Percentiles rank a stretch among this genome's conserved stretches.
Evolutionary conservation across 2,113 vertebrate species (phyloP).

Genomic region (Festucalex cinctus): DNA sequence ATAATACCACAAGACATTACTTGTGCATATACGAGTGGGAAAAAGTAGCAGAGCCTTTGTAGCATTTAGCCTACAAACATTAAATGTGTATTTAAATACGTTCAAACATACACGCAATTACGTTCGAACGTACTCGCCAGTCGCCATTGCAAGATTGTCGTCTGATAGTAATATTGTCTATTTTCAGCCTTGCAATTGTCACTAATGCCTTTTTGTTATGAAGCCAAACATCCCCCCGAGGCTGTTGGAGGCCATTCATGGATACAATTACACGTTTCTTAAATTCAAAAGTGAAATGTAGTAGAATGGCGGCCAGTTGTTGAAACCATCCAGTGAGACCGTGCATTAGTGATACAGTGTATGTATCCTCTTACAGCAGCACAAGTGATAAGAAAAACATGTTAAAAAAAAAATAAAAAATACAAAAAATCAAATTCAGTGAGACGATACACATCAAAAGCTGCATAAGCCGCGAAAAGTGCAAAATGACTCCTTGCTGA

Average conservation of each 20-base stretch:
- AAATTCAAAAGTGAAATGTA: slow-evolving; percentile 4
- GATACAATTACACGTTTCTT: slow-evolving; percentile 2
- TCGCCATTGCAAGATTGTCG: slow-evolving; percentile 7
- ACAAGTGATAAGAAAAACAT: not conserved
- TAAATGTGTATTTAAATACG: too few relatives aligned
- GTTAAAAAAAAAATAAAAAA: not conserved
- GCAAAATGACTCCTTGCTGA: slow-evolving; percentile 27
- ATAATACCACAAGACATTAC: too few relatives aligned
- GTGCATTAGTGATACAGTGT: not conserved
- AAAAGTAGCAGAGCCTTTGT: too few relatives aligned
- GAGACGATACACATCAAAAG: slow-evolving; percentile 11
- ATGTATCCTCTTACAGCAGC: slow-evolving; percentile 2
- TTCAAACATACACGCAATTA: too few relatives aligned
- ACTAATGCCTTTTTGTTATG: not conserved
- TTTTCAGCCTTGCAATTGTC: not conserved
- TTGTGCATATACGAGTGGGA: too few relatives aligned
- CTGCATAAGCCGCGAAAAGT: slow-evolving; percentile 14
- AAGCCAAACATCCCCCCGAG: slow-evolving; percentile 11
- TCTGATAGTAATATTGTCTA: not conserved
- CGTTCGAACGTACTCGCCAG: too few relatives aligned
- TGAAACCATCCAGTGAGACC: not conserved
- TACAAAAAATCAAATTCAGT: not conserved
- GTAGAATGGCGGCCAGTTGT: not conserved
- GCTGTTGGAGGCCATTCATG: not conserved
- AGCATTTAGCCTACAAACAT: too few relatives aligned